phyloP scores from a whole-genome alignment of 1,140 invertebrate species.

The Lerema accius region DNA sequence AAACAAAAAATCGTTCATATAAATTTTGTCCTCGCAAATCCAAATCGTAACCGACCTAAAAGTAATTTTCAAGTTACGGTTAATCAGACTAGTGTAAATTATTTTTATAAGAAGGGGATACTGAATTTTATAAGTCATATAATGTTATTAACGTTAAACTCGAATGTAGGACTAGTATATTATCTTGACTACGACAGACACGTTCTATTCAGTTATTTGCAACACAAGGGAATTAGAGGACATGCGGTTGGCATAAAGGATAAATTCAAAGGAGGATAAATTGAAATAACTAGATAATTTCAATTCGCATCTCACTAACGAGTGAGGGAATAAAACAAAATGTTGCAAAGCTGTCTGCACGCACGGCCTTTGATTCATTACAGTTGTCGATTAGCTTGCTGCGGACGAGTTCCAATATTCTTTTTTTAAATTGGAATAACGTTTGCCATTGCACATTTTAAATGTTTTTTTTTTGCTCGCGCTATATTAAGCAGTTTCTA shows the following conservation, averaged over 20 bases:
- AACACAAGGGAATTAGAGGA: conserved; percentile 36
- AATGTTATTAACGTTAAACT: no score
- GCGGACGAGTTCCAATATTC: conserved; percentile 37
- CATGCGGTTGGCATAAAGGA: conserved; percentile 30
- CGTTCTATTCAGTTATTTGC: neutral
- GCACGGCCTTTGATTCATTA: conserved; percentile 78
- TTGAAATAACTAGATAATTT: conserved; percentile 71
- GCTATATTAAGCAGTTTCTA: no score
- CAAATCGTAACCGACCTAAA: no score
- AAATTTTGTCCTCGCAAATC: no score
- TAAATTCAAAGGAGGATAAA: conserved; percentile 38
- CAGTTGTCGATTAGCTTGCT: conserved; percentile 71
- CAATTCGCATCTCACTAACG: conserved; percentile 66
- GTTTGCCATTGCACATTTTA: neutral
- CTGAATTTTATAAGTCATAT: no score
- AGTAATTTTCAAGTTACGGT: no score
- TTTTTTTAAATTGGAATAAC: conserved; percentile 21
- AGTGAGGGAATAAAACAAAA: conserved; percentile 61
- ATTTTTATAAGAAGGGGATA: no score
- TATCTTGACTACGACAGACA: neutral
- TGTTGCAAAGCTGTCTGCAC: conserved; percentile 63
- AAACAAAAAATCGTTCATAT: no score
- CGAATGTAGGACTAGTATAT: no score
- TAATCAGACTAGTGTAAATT: no score
- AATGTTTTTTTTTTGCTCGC: no score